phyloP scores from a whole-genome alignment of 30 jellyfish, hydroid and myxozoan genomes.

The Aurelia coerulea region DNA sequence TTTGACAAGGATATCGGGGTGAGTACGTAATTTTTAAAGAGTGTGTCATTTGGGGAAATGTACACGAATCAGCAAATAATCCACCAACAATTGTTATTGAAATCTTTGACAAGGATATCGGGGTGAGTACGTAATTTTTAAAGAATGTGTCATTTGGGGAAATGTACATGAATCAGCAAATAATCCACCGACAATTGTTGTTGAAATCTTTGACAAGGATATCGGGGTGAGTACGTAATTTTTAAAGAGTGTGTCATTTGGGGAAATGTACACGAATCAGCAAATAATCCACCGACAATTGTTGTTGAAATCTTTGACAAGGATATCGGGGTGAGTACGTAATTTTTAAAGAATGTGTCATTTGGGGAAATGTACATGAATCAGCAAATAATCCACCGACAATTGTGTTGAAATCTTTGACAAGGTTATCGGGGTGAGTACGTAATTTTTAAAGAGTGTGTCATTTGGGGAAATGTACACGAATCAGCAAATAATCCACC shows the following conservation, averaged over 20 bases:
- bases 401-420: slow-evolving; percentile 85
- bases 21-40: slow-evolving; percentile 56
- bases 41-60: slow-evolving; percentile 90
- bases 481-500: slow-evolving; percentile 91
- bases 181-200: slow-evolving; percentile 91
- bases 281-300: slow-evolving; percentile 89
- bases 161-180: slow-evolving; percentile 78
- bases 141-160: slow-evolving; percentile 90
- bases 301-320: slow-evolving; percentile 90
- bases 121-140: slow-evolving; percentile 22
- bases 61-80: slow-evolving; percentile 76
- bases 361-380: slow-evolving; percentile 92
- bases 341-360: too few relatives aligned
- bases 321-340: slow-evolving; percentile 86
- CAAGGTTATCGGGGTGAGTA: background rate
- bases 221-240: background rate
- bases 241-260: slow-evolving; percentile 83
- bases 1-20: slow-evolving; percentile 57
- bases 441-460: slow-evolving; percentile 67
- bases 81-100: slow-evolving; percentile 93
- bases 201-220: slow-evolving; percentile 82
- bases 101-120: slow-evolving; percentile 66
- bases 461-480: slow-evolving; percentile 90
- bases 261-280: slow-evolving; percentile 90
- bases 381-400: slow-evolving; percentile 91